Evolutionary conservation across 1,140 invertebrate genomes (phyloP), one percentile per base, ranked within the genome.

Genomic region (Zophobas atratus): DNA sequence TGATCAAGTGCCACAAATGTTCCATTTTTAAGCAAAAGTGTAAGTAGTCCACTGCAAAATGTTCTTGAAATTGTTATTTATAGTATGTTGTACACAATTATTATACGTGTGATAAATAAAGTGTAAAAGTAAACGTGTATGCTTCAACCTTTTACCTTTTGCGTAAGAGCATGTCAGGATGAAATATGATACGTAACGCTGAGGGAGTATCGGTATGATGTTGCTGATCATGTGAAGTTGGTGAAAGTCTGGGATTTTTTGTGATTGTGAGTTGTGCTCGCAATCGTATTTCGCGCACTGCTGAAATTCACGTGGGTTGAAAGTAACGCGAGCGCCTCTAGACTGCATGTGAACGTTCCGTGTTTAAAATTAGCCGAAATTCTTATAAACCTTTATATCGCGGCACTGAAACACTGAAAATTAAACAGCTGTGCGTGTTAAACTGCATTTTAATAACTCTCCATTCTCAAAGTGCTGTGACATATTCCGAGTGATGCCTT

Each of bases 321-420:
- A 73, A 73, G n/a, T 3, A 0, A 56, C 71, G 36, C 51, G 71
- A 73, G 71, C 71, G 71, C 71, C 71, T 34, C 67, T 20, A 57
- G 55, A 67, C 60, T 67, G 39, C 55, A 53, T 70, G 49, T 56
- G 55, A 56, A 73, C 48, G 49, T 73, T 36, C 71, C 49, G 74
- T 75, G 77, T 79, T 76, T 79, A 79, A 79, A 79, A 73, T 79
- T 79, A 79, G 78, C 75, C 49, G 67, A 79, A 79, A 73, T 79
- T 79, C 78, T 76, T 79, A 55, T 73, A 72, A 72, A 72, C 43
- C 70, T 72, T 72, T 72, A 56, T 70, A 70, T 77, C 60, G 60
- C 46, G 43, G 43, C 49, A 35, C 34, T 43, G 55, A 70, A 77
- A 70, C 63, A 70, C 36, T 56, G 48, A 70, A 77, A 70, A 71